Evolutionary conservation across 2,888 invertebrate species (phyloP).

Genomic region (Malacosoma neustria): DNA sequence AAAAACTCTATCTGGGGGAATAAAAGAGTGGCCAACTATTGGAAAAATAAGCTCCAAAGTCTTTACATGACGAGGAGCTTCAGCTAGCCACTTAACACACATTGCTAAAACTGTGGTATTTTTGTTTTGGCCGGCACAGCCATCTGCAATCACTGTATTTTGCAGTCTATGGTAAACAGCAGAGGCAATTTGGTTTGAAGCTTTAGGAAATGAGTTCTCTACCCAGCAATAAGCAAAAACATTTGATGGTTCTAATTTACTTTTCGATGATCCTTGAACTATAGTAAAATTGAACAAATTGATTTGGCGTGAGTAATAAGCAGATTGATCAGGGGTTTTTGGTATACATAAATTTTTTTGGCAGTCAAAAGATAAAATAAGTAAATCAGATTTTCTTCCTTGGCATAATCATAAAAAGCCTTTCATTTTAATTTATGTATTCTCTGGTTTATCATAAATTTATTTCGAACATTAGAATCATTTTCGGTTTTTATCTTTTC

Average conservation of each 20-base stretch:
- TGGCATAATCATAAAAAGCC: slow-evolving; percentile 4
- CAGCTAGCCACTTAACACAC: slow-evolving; percentile 2
- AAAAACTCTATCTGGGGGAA: slow-evolving; percentile 5
- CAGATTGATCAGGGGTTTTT: slow-evolving; percentile 10
- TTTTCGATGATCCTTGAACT: slow-evolving; percentile 7
- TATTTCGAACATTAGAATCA: neutral
- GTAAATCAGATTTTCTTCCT: neutral
- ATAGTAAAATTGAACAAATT: slow-evolving; percentile 11
- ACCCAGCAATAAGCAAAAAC: slow-evolving; percentile 7
- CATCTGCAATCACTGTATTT: slow-evolving; percentile 3
- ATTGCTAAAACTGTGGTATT: slow-evolving; percentile 3
- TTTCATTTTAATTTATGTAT: slow-evolving; percentile 2
- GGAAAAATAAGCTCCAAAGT: slow-evolving; percentile 3
- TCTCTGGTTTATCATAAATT: neutral
- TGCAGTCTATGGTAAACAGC: slow-evolving; percentile 4
- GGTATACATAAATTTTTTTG: slow-evolving; percentile 10
- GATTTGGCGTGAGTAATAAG: slow-evolving; percentile 8
- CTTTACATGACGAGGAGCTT: slow-evolving; percentile 2
- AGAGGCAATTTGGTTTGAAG: slow-evolving; percentile 5
- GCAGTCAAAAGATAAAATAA: slow-evolving; percentile 10
- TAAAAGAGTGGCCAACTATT: slow-evolving; percentile 3
- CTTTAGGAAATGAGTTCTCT: slow-evolving; percentile 3
- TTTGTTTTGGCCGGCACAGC: slow-evolving; percentile 5
- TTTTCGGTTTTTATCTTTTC: neutral
- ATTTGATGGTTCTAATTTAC: slow-evolving; percentile 3